Evolutionary conservation across 1,140 invertebrate species (phyloP), one percentile per base, ranked within the genome.

Genomic region (Hycleus phaleratus): DNA sequence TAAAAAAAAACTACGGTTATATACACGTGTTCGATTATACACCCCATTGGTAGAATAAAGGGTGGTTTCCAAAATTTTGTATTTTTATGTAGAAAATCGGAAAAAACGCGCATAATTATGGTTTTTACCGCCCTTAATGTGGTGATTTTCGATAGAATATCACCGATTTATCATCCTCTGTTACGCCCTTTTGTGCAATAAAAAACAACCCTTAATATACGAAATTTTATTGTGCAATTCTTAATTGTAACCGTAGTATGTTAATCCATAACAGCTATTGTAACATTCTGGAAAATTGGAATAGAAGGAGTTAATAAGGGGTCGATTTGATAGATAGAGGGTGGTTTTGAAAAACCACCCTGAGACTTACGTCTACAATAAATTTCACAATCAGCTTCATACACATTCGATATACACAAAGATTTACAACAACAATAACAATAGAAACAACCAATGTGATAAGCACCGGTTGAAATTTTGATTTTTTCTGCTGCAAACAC

Each of bases 351-450:
- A 48, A 49, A 47, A 32, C 1, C 32, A 32, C 32, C 3, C 32
- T 32, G 32, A 49, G 8, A 74, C 73, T 74, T 70, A 78, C 77
- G 74, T 72, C 77, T 78, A 59, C 77, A 78, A 65, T 77, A 79
- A 64, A 79, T 78, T 61, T 79, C 76, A 8, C 75, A 75, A 40
- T 73, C 74, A 46, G 74, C 74, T 50, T 79, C 77, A 48, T 76
- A 76, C 47, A 77, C 74, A 11, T 73, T 78, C 49, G 74, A 66
- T 4, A 76, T 67, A 52, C 78, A 75, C 46, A 79, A 60, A 1
- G 74, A 74, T 63, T 78, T 78, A 47, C 76, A 72, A 56, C 77
- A 79, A 64, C 77, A 79, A 59, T 72, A 75, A 55, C 76, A 79
- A 43, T 75, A 77, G 69, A 78, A 79, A 66, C 77, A 79, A 61